Evolutionary conservation across 2,113 vertebrate species (phyloP).

Genomic region (Mus pahari): DNA sequence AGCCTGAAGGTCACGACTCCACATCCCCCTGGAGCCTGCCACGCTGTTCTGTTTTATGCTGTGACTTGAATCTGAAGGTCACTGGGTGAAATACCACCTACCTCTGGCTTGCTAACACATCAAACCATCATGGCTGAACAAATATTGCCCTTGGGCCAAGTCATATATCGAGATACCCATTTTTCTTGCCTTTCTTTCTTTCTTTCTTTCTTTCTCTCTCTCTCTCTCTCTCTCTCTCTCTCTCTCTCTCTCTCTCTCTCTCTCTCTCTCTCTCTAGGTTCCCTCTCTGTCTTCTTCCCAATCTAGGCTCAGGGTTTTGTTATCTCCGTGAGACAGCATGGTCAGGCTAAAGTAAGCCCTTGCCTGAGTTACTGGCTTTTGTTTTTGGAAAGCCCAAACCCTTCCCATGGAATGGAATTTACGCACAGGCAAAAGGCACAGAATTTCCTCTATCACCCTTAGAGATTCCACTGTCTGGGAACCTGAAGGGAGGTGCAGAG

Average conservation of each 20-base stretch:
- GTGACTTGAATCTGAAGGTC: slow-evolving; percentile 54
- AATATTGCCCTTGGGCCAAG: slow-evolving; percentile 46
- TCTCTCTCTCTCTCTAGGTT: neutral
- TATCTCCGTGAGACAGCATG: neutral
- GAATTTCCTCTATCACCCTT: neutral
- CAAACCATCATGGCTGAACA: slow-evolving; percentile 7
- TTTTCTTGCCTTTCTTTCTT: neutral
- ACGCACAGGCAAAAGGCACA: neutral
- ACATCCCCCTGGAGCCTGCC: neutral
- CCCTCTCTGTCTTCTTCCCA: slow-evolving; percentile 7
- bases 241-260: no score
- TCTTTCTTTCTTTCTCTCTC: no score
- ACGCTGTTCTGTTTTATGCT: neutral
- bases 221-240: no score
- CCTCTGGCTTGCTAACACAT: slow-evolving; percentile 3
- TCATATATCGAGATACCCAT: slow-evolving; percentile 36
- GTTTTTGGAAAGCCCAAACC: neutral
- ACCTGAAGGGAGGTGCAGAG: neutral
- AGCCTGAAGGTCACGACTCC: slow-evolving; percentile 51
- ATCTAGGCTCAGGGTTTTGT: neutral
- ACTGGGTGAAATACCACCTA: neutral
- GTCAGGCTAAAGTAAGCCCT: neutral
- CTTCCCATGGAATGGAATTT: neutral
- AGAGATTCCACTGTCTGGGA: neutral
- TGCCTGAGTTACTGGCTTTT: neutral